Evolutionary conservation across 2,888 invertebrate genomes (phyloP).

Genomic region (Allolobophora icterica): DNA sequence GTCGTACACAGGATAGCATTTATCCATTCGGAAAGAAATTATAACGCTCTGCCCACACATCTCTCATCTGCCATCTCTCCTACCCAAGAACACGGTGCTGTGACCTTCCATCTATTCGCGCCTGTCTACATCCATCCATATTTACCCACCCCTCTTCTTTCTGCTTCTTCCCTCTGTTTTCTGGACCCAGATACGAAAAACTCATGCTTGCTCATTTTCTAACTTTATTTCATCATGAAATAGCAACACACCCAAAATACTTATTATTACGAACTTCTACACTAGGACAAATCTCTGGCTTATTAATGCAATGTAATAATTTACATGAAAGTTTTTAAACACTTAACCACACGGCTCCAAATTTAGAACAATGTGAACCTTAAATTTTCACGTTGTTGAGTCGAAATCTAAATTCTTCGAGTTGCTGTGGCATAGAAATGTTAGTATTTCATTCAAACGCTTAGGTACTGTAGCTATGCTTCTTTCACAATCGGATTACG

Average conservation of each 20-base stretch:
- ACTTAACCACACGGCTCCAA: not conserved
- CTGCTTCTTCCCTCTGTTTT: not conserved
- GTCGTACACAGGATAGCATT: not conserved
- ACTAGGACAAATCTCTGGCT: not conserved
- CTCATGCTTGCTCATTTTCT: not conserved
- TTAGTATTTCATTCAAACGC: not conserved
- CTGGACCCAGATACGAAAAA: not conserved
- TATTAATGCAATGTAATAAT: not conserved
- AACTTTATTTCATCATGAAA: not conserved
- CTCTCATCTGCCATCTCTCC: not conserved
- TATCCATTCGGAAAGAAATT: not conserved
- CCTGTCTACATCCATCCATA: no score
- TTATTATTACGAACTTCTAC: not conserved
- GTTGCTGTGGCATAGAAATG: not conserved
- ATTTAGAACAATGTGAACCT: not conserved
- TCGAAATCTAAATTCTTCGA: not conserved
- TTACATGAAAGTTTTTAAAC: not conserved
- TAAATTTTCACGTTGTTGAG: constrained; percentile 9
- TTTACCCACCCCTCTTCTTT: not conserved
- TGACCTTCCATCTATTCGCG: not conserved
- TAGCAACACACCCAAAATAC: not conserved
- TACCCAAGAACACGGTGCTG: not conserved
- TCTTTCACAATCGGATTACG: not conserved
- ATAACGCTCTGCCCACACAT: not conserved
- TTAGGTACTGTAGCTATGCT: not conserved